Conservation (phyloP, 2,797 vertebrate species). For the Poeciliopsis presidionis region DNA sequence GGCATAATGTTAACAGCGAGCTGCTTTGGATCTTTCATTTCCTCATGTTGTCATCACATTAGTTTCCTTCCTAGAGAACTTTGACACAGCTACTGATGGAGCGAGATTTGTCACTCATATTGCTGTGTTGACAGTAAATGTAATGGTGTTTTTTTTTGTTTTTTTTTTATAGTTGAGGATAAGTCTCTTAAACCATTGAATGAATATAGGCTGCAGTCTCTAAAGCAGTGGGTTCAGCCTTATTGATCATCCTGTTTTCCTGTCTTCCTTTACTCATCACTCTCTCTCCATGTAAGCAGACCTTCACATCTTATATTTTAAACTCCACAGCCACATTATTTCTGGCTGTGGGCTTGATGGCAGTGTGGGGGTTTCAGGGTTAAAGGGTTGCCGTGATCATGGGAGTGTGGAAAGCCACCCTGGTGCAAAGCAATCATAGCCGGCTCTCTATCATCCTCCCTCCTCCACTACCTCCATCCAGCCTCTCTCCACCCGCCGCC, state of each 20-base stretch:
- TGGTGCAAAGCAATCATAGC: constrained; percentile 71
- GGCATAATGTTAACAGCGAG: constrained; percentile 17
- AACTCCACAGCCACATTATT: constrained; percentile 23
- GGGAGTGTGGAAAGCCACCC: constrained; percentile 66
- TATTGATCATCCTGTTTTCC: constrained; percentile 56
- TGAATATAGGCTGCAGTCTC: constrained; percentile 51
- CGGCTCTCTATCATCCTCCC: constrained; percentile 69
- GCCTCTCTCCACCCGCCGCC: constrained; percentile 59
- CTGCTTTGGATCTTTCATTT: constrained; percentile 26
- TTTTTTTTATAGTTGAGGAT: constrained; percentile 42
- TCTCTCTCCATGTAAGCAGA: constrained; percentile 20
- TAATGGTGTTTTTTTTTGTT: constrained; percentile 45
- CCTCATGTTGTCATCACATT: constrained; percentile 23
- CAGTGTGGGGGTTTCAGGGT: constrained; percentile 39
- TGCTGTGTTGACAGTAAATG: constrained; percentile 52
- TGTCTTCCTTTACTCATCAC: constrained; percentile 33
- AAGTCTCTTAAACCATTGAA: constrained; percentile 41
- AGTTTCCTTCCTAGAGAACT: constrained; percentile 32
- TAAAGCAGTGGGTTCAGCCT: constrained; percentile 33
- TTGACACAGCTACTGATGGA: constrained; percentile 44
- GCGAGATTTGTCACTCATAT: constrained; percentile 55
- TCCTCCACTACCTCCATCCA: constrained; percentile 52
- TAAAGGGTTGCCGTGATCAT: constrained; percentile 59
- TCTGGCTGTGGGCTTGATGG: constrained; percentile 22
- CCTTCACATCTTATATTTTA: constrained; percentile 25